phyloP scores from a whole-genome alignment of 1,140 invertebrate genomes.

The Heterodera carotae region DNA sequence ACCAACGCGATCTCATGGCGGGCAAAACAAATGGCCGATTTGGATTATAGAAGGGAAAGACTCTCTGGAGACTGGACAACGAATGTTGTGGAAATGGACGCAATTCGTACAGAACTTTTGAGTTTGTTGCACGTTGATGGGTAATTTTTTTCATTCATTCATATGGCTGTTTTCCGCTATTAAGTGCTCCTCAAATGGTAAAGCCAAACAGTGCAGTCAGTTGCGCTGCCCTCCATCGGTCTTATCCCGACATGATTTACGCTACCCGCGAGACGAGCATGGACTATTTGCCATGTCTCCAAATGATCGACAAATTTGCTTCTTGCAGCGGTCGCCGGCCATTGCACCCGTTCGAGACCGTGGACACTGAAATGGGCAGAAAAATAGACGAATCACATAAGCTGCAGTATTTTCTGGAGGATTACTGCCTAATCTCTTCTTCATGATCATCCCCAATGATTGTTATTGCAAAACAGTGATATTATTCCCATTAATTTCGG shows the following conservation, averaged over 20 bases:
- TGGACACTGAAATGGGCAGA: conserved; percentile 15
- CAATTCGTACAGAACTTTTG: neutral
- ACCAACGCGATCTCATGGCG: conserved; percentile 5
- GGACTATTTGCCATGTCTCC: conserved; percentile 23
- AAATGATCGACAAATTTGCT: conserved; percentile 9
- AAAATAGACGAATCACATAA: conserved; percentile 17
- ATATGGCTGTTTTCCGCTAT: too few relatives aligned
- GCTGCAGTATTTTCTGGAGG: conserved; percentile 3
- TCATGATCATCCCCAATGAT: neutral
- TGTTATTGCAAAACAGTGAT: neutral
- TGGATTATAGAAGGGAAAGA: neutral
- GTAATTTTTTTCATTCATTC: neutral
- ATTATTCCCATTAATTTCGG: neutral
- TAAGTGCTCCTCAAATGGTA: neutral
- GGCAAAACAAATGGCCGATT: neutral
- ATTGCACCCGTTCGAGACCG: conserved; percentile 23
- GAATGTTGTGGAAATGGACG: neutral
- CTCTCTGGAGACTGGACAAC: neutral
- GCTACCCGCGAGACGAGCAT: conserved; percentile 9
- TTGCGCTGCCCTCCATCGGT: neutral
- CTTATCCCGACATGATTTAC: conserved; percentile 20
- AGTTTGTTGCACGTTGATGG: conserved; percentile 5
- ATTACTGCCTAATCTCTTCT: neutral
- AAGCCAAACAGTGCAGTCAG: neutral
- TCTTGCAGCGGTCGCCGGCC: neutral